phyloP scores from a whole-genome alignment of 2,888 invertebrate species.

The Lysandra bellargus region DNA sequence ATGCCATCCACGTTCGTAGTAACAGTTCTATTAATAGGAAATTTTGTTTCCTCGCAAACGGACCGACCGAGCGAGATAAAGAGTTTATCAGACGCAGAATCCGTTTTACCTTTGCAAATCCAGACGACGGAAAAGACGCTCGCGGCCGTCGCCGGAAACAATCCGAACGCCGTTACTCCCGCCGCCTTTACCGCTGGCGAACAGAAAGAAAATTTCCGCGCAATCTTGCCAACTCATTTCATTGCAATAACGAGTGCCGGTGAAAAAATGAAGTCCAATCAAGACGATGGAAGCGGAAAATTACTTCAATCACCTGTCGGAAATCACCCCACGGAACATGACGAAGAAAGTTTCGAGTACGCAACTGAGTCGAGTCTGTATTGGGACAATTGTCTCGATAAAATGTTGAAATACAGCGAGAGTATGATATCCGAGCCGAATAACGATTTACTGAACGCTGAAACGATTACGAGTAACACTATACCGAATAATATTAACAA shows the following conservation, averaged over 20 bases:
- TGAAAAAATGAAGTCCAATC: conserved; percentile 54
- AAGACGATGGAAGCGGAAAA: conserved; percentile 51
- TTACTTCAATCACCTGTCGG: conserved; percentile 48
- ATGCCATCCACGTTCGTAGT: conserved; percentile 57
- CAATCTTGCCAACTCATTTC: conserved; percentile 64
- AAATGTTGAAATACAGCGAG: conserved; percentile 51
- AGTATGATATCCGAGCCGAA: conserved; percentile 47
- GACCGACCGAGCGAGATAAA: conserved; percentile 53
- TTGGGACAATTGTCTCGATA: conserved; percentile 68
- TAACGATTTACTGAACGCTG: conserved; percentile 52
- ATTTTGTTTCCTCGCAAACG: conserved; percentile 54
- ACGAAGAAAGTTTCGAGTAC: conserved; percentile 38
- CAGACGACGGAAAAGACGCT: conserved; percentile 64
- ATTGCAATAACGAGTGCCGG: conserved; percentile 50
- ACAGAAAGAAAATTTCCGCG: conserved; percentile 64
- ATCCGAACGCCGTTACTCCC: conserved; percentile 62
- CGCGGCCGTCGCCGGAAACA: conserved; percentile 67
- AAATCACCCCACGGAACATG: conserved; percentile 42
- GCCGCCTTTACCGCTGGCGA: conserved; percentile 47
- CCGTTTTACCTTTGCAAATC: conserved; percentile 61
- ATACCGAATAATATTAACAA: conserved; percentile 46
- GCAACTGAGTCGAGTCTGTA: conserved; percentile 53
- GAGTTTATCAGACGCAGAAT: conserved; percentile 48
- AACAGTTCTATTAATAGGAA: conserved; percentile 55
- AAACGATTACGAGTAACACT: conserved; percentile 42